Base-by-base conservation (phyloP, 2,888 invertebrate genomes). In the Euzophera pinguis region DNA sequence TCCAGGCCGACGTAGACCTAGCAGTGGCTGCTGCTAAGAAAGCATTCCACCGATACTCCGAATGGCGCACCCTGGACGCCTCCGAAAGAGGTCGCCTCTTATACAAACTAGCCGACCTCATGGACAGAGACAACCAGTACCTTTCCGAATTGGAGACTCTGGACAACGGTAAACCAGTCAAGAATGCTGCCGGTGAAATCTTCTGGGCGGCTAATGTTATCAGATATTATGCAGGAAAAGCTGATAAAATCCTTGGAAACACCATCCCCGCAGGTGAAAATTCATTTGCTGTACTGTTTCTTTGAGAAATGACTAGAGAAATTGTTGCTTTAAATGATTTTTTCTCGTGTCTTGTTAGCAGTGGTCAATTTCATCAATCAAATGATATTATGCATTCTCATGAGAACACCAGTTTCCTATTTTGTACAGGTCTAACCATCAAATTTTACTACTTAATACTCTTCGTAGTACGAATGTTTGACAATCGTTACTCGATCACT, bases 91-190 rank as follows among this genome's bases (percentile, higher is more conserved):
- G 96, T 3, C 84, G 82, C 39, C 91, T 98, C 3, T 92, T 98
- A 45, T 82, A 75, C 12, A 85, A 94, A 83, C 83, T 97, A 59
- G 95, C 96, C 13, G 94, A 95, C 69, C 91, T 97, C 1, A 87
- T 98, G 59, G 92, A 94, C 57, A 91, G 95, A 49, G 96, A 98
- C 68, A 84, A 84, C 55, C 86, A 92, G 10, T 92, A 94, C 60
- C 72, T 97, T 54, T 94, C 95, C 5, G 94, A 96, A 63, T 90
- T 99, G 67, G 98, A 99, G 85, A 97, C 98, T 0, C 76, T 98
- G 59, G 98, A 99, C 81, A 96, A 96, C 81, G 98, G 98, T 13
- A 98, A 98, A 75, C 97, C 98, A 0, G 97, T 93, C 67, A 84
- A 92, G 14, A 88, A 92, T 64, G 92, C 96, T 0, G 84, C 86